Conservation (phyloP, 2,113 vertebrate genomes). For the Dipodomys spectabilis region DNA sequence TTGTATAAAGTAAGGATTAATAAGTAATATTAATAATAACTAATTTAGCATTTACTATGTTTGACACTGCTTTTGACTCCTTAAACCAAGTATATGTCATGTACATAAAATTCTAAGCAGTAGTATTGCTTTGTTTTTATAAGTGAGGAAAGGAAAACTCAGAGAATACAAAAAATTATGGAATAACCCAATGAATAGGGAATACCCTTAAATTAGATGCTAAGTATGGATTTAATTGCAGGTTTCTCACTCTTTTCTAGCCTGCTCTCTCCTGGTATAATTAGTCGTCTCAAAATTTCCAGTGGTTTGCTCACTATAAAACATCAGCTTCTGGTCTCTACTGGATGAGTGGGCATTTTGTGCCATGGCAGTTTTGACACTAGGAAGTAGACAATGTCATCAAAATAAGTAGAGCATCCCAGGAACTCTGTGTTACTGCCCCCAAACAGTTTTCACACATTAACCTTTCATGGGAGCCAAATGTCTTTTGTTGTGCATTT, state of each 20-base stretch:
- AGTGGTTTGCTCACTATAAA: neutral
- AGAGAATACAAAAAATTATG: neutral
- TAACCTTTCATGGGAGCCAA: neutral
- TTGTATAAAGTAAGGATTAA: neutral
- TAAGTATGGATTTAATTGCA: neutral
- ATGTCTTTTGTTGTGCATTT: constrained; percentile 28
- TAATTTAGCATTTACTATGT: neutral
- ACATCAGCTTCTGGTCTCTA: neutral
- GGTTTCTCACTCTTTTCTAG: neutral
- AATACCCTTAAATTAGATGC: neutral
- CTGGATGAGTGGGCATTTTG: neutral
- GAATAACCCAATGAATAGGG: neutral
- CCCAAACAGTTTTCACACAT: neutral
- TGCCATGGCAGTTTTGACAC: neutral
- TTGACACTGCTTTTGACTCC: neutral
- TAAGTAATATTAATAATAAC: neutral
- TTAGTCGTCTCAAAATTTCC: neutral
- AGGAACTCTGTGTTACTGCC: neutral
- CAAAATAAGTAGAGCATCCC: neutral
- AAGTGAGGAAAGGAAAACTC: neutral
- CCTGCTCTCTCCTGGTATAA: neutral
- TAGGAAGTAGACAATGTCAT: neutral
- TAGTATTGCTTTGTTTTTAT: neutral
- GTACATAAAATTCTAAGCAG: neutral
- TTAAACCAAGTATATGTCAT: neutral